Evolutionary conservation across 2,797 vertebrate species (phyloP), one percentile per base, ranked within the genome.

Genomic region (Botia almorhae): DNA sequence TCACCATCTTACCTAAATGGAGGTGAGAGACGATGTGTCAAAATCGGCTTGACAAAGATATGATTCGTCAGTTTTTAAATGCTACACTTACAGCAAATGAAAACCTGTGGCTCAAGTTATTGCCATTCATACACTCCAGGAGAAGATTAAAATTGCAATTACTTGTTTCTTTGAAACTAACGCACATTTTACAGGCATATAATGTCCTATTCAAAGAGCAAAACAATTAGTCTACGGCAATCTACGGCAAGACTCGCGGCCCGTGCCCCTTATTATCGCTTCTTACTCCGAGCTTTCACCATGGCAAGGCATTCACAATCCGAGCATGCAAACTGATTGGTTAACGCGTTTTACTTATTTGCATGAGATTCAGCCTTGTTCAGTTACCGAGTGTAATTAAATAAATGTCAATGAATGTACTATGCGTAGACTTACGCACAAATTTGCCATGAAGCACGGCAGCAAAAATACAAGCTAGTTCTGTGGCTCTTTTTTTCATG

Each of bases 1-100:
- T n/a, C 33, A 36, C 74, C 64, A 53, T 53, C 55, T 71, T 71
- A 55, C 64, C 33, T 71, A 67, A 80, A 80, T 80, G 50, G 33
- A 74, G 60, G 78, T 74, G 77, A 64, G 77, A 71, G 48, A 79
- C 58, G 19, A 19, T 64, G 58, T 64, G 69, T 79, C 69, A 64
- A 55, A 79, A 72, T 21, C 11, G 0, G 19, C 64, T 72, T 64
- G 33, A 64, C 48, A 71, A 65, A 71, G 19, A 64, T 71, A 36
- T n/a, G 48, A 65, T 72, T 79, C 48, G 26, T 69, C 55, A 70
- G 21, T 50, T 60, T 78, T 17, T 69, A 70, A 64, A 72, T 72
- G 29, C 46, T 64, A 26, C 4, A 69, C 33, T n/a, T 71, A 23
- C 21, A 72, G 17, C 16, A 58, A 69, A n/a, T 26, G 6, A 39